Evolutionary conservation across 2,888 invertebrate genomes (phyloP), one percentile per base, ranked within the genome.

Genomic region (Polyommatus iphigenia): DNA sequence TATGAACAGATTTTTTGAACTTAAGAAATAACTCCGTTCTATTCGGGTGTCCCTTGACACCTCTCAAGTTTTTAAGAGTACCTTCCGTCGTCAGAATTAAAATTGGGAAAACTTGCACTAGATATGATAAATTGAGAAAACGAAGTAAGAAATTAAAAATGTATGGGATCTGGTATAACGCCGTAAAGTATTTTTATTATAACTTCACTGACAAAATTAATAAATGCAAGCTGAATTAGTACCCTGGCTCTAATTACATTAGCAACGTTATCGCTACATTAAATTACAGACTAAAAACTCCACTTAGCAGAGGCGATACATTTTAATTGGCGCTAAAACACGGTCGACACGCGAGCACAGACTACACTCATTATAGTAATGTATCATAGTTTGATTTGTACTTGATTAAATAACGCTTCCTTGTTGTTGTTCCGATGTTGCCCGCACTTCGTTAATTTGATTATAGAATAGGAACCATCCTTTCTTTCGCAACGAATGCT

Each of bases 321-420:
- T 20, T 59, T n/a, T 59, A 59, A 59, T 59, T 59, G 59, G 59
- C 20, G 59, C n/a, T 20, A 59, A 59, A 59, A 20, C 59, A 57
- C n/a, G n/a, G 5, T 59, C n/a, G 57, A n/a, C n/a, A 59, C 59
- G 20, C 59, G 20, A 46, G 46, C 10, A 46, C 46, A 10, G 13
- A 59, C 20, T 13, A 24, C 1, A 24, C 20, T 24, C 3, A 24
- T 24, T 59, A 59, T 3, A 24, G 8, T 24, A 24, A 62, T 59
- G 8, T n/a, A 20, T 59, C 59, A 59, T 18, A 59, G 20, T 59
- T 59, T 24, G 24, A 62, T 62, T 62, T 24, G 20, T 13, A 62
- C 62, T 62, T 62, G 24, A 62, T 24, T 62, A 3, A 62, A 10
- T 24, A 24, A 24, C 59, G 62, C 62, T 62, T 62, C 24, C 62